Conservation (phyloP, 2,797 vertebrate species). For the Sphenodon punctatus region DNA sequence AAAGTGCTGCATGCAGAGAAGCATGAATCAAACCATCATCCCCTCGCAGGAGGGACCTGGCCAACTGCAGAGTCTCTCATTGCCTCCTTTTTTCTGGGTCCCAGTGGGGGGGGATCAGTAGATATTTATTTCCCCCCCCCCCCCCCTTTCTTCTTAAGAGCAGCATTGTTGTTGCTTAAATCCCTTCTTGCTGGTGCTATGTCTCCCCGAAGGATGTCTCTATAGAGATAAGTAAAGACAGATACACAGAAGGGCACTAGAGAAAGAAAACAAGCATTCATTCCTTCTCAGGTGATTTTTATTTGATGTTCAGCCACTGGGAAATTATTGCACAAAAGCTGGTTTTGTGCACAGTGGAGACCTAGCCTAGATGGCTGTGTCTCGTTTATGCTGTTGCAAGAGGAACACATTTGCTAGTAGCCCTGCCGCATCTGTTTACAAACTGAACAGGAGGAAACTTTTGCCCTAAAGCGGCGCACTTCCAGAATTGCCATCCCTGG, state of each 20-base stretch:
- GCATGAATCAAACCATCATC: conserved; percentile 34
- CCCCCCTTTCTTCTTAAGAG: conserved; percentile 6
- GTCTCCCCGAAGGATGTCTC: conserved; percentile 5
- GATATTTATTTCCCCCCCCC: neutral
- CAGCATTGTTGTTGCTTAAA: neutral
- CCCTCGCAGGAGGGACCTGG: conserved; percentile 22
- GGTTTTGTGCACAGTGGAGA: neutral
- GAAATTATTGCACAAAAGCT: neutral
- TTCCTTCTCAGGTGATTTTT: neutral
- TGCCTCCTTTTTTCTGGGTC: neutral
- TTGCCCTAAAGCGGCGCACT: too few relatives aligned
- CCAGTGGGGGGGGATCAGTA: neutral
- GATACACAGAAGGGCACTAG: neutral
- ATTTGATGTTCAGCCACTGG: neutral
- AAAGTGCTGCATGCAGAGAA: neutral
- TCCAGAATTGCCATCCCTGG: too few relatives aligned
- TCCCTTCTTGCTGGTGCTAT: neutral
- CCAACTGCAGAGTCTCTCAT: neutral
- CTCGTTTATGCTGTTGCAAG: conserved; percentile 3
- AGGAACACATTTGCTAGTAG: neutral
- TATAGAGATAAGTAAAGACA: neutral
- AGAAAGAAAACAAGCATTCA: neutral
- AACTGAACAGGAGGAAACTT: neutral
- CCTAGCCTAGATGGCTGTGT: neutral
- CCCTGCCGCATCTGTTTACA: neutral